Conservation (phyloP, 2,888 invertebrate species). For the Ommatoiulus sabulosus region DNA sequence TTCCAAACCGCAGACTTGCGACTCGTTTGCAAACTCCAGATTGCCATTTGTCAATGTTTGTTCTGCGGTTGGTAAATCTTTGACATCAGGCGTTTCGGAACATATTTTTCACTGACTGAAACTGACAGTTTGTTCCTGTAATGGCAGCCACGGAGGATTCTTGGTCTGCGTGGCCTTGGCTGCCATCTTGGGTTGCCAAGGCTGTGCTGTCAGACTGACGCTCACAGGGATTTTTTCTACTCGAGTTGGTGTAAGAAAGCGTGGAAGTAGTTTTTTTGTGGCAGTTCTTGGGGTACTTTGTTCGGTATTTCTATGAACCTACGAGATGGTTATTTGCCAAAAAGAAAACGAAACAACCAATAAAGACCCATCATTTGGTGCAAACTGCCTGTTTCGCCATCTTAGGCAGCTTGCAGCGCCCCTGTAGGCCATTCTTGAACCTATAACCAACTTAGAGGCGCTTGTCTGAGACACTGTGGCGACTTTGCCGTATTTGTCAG, state of each 20-base stretch:
- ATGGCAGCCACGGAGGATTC: background rate
- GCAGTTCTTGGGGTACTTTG: too few relatives aligned
- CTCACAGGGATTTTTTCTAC: too few relatives aligned
- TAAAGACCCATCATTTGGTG: too few relatives aligned
- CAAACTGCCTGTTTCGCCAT: too few relatives aligned
- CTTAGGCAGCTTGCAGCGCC: background rate
- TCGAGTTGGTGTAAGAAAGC: background rate
- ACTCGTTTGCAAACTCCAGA: background rate
- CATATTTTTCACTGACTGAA: too few relatives aligned
- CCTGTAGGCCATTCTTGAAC: background rate
- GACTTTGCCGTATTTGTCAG: background rate
- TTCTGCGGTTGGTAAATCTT: background rate
- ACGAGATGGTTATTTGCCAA: too few relatives aligned
- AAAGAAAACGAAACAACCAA: too few relatives aligned
- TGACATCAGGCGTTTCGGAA: background rate
- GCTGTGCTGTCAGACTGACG: background rate
- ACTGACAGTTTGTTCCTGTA: too few relatives aligned
- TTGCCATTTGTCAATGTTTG: background rate
- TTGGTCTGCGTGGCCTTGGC: background rate
- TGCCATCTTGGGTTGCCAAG: background rate
- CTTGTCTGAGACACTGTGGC: background rate
- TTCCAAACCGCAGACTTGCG: background rate
- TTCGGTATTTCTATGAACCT: too few relatives aligned
- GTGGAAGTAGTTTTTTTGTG: too few relatives aligned
- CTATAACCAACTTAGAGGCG: background rate